Base-by-base conservation (phyloP, 53 echinoderm and acorn worm genomes). In the Holothuria scabra region DNA sequence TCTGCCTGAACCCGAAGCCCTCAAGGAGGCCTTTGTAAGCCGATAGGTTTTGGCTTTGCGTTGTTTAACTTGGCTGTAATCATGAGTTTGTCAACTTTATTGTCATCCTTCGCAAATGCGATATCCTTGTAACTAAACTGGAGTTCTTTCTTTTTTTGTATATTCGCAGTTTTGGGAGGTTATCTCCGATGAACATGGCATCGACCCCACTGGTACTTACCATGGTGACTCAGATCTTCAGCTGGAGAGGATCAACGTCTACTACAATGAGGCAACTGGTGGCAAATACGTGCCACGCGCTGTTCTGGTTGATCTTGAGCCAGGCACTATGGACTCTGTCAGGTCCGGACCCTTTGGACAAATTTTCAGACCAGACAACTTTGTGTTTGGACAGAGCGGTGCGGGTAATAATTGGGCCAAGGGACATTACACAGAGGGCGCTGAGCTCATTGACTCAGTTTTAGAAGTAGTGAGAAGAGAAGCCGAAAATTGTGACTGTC, bases 351-450 rank as follows among this genome's bases (percentile, higher is more conserved):
- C 89, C 66, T 90, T 90, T 64, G 87, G 93, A 29, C 83, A 86
- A 61, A 83, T 89, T 57, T 89, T 86, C 65, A 82, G 82, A 65
- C 91, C 91, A 32, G 91, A 91, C 78, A 91, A 91, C 86, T 92
- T 92, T 64, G 89, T 92, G 6, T 83, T 85, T 58, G 86, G 86
- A 35, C 86, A 88, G 76, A 76, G 86, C 32, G 95, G 95, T 55
- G 95, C 95, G 79, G 95, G 95, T 64, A 95, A 95, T 92, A 95
- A 95, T 90, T 95, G 95, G 95, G 95, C 95, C 72, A 95, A 95
- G 83, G 95, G 95, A 74, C 95, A 95, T 76, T 95, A 95, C 92
- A 95, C 95, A 65, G 95, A 95, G 70, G 95, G 95, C 12, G 92
- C 94, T 87, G 94, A 94, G 76, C 92, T 95, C 14, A 89, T 95